A percentile compares a stretch with the other conserved stretches of the same genome.
These are phyloP conservation scores for Megamerina dolium DNA, from an alignment of 2,888 invertebrate species.

Conservation along the genomic window DNA sequence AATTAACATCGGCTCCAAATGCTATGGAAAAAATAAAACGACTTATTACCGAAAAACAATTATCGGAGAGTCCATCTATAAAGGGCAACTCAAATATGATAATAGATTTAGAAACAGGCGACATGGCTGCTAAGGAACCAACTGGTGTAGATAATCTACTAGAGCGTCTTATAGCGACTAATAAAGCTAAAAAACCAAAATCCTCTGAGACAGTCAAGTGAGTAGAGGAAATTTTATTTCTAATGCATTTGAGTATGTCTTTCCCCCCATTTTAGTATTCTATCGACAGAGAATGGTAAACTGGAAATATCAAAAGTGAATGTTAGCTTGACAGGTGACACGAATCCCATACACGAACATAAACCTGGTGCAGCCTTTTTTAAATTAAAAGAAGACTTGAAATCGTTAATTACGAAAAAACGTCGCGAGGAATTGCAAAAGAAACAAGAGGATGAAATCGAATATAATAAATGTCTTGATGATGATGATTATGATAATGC, in stretches of 20 bases:
- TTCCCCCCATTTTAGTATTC: conserved; percentile 46
- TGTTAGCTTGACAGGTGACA: conserved; percentile 32
- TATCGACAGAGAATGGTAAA: conserved; percentile 48
- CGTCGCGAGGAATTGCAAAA: conserved; percentile 64
- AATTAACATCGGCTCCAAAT: conserved; percentile 7
- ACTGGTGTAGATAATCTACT: conserved; percentile 63
- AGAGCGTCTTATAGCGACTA: conserved; percentile 66
- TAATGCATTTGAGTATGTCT: too few species aligned
- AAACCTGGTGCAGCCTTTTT: conserved; percentile 67
- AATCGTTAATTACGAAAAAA: conserved; percentile 64
- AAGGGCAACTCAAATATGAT: conserved; percentile 54
- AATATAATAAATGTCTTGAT: conserved; percentile 34
- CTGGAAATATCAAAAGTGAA: conserved; percentile 46
- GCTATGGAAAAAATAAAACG: conserved; percentile 31
- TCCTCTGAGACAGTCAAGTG: conserved; percentile 52
- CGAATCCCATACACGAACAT: conserved; percentile 38
- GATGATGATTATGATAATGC: conserved; percentile 47
- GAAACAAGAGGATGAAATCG: conserved; percentile 49
- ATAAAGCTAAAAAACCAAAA: conserved; percentile 54
- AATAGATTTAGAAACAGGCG: conserved; percentile 58
- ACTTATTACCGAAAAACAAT: conserved; percentile 27
- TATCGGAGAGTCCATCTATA: conserved; percentile 49
- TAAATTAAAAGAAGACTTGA: conserved; percentile 65
- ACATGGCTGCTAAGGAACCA: conserved; percentile 45
- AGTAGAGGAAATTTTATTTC: too few species aligned